Percentiles rank a stretch among this genome's conserved stretches.
Evolutionary conservation across 1,140 invertebrate species (phyloP).

Genomic region (Drosophila oshimai): DNA sequence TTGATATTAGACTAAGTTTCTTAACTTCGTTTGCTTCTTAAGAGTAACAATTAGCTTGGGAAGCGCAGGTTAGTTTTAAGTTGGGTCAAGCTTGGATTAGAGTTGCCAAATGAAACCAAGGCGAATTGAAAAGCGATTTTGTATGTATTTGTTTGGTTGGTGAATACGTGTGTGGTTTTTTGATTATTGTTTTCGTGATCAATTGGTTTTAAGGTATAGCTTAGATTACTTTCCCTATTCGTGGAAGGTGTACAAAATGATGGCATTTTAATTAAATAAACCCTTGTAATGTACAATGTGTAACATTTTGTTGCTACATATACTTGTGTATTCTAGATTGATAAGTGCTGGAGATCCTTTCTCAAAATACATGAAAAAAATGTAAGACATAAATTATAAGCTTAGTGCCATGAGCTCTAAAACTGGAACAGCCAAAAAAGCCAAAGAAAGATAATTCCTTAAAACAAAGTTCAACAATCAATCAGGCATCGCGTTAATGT

Average conservation of each 20-base stretch:
- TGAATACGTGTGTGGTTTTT: constrained; percentile 21
- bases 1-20: constrained; percentile 69
- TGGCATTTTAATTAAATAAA: constrained; percentile 59
- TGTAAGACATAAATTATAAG: constrained; percentile 63
- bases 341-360: constrained; percentile 60
- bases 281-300: constrained; percentile 59
- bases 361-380: constrained; percentile 70
- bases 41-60: constrained; percentile 47
- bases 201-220: constrained; percentile 4
- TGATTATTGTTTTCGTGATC: constrained; percentile 9
- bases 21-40: constrained; percentile 23
- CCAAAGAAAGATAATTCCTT: constrained; percentile 31
- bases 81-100: constrained; percentile 36
- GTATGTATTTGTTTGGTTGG: constrained; percentile 35
- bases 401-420: constrained; percentile 44
- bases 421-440: constrained; percentile 60
- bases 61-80: constrained; percentile 44
- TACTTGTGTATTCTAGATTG: constrained; percentile 8
- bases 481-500: constrained; percentile 20
- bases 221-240: constrained; percentile 11
- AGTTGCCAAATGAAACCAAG: constrained; percentile 29
- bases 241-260: constrained; percentile 40
- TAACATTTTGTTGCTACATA: constrained; percentile 58
- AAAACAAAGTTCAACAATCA: constrained; percentile 64
- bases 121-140: constrained; percentile 31